Base-by-base conservation (phyloP, 2,113 vertebrate species). In the Hippocampus barbouri region DNA sequence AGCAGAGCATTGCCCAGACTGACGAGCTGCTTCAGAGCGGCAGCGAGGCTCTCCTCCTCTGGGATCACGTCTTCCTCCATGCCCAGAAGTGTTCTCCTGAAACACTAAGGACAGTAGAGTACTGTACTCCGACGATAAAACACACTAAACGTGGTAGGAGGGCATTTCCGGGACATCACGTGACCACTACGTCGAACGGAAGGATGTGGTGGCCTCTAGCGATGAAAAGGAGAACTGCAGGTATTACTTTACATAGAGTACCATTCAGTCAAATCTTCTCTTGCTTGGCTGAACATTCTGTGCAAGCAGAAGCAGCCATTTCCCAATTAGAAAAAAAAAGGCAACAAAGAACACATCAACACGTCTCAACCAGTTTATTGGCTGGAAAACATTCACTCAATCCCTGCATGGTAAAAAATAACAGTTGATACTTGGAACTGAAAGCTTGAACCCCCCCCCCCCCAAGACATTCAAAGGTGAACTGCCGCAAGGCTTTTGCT, bases 31-130 rank as follows among this genome's bases (percentile, higher is more conserved):
- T 4, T 45, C 23, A 91, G 72, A 5, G n/a, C 30, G 0, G 47
- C 2, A 0, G 68, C 53, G 1, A 90, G 8, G 2, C 74, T 74
- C 21, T 89, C 82, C 56, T 73, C 73, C 0, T 75, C 64, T 2
- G 51, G 81, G 0, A 9, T 1, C 72, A 38, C 73, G 0, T 68
- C 82, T 30, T 78, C 86, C 0, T 79, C 86, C 89, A 90, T 90
- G 57, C 0, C 45, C 59, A 1, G 38, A 34, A 4, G 62, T 11
- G 30, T 34, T 1, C 16, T 11, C 25, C 3, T 3, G 3, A 34
- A 3, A 40, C 34, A 15, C 25, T 56, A n/a, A n/a, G 8, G 6
- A 56, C 23, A 59, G 23, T 25, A 27, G 5, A 18, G 15, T 5
- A 53, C 25, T 16, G 57, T 27, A 9, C 5, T 27, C 12, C 47